Base-by-base conservation (phyloP, 2,113 vertebrate species). In the Lepisosteus oculatus region DNA sequence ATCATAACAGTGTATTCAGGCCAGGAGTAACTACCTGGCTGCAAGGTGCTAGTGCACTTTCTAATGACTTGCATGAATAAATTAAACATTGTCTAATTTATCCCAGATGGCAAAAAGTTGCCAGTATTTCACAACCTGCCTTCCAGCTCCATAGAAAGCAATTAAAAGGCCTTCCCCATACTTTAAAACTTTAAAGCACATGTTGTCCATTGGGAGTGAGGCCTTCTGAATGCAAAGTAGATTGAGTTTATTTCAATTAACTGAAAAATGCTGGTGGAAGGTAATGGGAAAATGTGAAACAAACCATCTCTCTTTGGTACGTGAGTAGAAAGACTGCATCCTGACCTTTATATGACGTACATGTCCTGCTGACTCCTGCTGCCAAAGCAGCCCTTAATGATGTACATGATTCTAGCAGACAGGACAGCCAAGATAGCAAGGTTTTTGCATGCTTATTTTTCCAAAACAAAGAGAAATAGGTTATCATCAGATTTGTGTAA, bases 281-380 rank as follows among this genome's bases (percentile, higher is more conserved):
- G 68, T 75, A 66, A 61, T 17, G 57, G 55, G 41, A 51, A 29
- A 55, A 51, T 29, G 44, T 14, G 5, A 56, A 70, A 68, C 65
- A 68, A 72, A 72, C 72, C 65, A 61, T 13, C 4, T 56, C 73
- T 79, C 61, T 68, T 45, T 59, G 55, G 67, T 67, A 41, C 55
- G 47, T 13, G 42, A 71, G n/a, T 1, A 17, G 41, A 61, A 57
- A 55, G 42, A 55, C 61, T 55, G 57, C 42, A 12, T 61, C 55
- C 78, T 80, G 75, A 79, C 73, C 67, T 65, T 72, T 67, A 79
- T 79, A 72, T 72, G 66, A 79, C 74, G 44, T 15, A 64, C 5
- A 29, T 15, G 8, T 6, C 9, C 64, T 47, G 64, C 14, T 8
- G 12, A 47, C 12, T 44, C 11, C 43, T 51, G 47, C 9, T 5